These are phyloP conservation scores for Sycophila texana DNA, from an alignment of 2,888 invertebrate species.

Conservation along the genomic window DNA sequence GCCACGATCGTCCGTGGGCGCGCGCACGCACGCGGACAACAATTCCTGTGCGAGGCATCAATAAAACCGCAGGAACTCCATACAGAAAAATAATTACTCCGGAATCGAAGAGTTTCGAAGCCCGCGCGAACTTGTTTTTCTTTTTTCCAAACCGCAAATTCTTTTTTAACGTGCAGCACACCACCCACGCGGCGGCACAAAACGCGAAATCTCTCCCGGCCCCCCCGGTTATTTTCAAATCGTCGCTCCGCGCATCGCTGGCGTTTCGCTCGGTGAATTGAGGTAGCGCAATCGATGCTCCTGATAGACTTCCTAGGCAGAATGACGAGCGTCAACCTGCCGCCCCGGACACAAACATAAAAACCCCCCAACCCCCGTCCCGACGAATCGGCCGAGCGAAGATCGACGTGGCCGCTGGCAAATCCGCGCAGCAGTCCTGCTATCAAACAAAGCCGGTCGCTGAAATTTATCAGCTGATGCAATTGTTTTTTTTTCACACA, in stretches of 20 bases:
- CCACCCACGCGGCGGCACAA: no score
- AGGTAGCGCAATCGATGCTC: slow-evolving; percentile 31
- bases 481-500: background rate
- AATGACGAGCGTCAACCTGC: slow-evolving; percentile 33
- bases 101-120: no score
- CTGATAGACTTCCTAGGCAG: slow-evolving; percentile 29
- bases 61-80: no score
- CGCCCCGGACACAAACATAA: slow-evolving; percentile 38
- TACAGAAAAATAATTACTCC: no score
- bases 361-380: background rate
- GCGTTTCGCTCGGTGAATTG: slow-evolving; percentile 15
- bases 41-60: no score
- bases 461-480: slow-evolving; percentile 33
- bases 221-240: background rate
- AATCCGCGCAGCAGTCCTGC: slow-evolving; percentile 15
- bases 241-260: slow-evolving; percentile 13
- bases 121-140: no score
- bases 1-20: no score
- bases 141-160: no score
- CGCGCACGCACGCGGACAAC: no score
- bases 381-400: slow-evolving; percentile 6
- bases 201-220: no score
- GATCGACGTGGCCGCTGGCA: slow-evolving; percentile 19
- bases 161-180: no score
- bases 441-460: slow-evolving; percentile 32